Evolutionary conservation across 2,113 vertebrate genomes (phyloP), one percentile per base, ranked within the genome.

Genomic region (Machaerirhynchus nigripectus): DNA sequence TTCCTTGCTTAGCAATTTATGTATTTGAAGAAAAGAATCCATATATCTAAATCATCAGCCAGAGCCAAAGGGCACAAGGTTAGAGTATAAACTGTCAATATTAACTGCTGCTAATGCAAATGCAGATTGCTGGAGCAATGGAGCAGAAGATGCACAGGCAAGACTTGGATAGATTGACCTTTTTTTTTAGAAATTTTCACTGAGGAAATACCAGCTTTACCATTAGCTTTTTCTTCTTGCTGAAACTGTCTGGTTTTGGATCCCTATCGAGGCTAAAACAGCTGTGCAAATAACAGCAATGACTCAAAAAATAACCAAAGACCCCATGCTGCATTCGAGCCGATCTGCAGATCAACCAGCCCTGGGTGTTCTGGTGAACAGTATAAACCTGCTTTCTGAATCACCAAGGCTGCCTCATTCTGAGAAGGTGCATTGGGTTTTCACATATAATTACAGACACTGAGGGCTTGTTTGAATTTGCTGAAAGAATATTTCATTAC

Each of bases 41-140:
- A 39, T 92, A 14, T 39, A 40, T 30, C 27, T 11, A 81, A 75
- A 65, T 85, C 15, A 27, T 53, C 2, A 3, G 20, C 39, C 60
- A 81, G 76, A 91, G 56, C 56, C 52, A 22, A 8, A 84, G 76
- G 59, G 39, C 60, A 20, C 28, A 67, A 89, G 84, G 78, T 73
- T 49, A 46, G 35, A 46, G 40, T 16, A 53, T 71, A 68, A 92
- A 33, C 23, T 69, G 64, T 81, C 73, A 73, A 1, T 84, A 61
- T 91, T 83, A 84, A 79, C 37, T 73, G 49, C 71, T 82, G 49
- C 47, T 64, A 74, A 73, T 80, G 87, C 42, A 87, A 97, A 85
- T 42, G 24, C 28, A 60, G 52, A 24, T 52, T 52, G 22, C 22
- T 80, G 65, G n/a, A 82, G 39, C 47, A 81, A 9, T 53, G 84